phyloP scores from a whole-genome alignment of 2,888 invertebrate genomes.

The Polymixis lichenea region DNA sequence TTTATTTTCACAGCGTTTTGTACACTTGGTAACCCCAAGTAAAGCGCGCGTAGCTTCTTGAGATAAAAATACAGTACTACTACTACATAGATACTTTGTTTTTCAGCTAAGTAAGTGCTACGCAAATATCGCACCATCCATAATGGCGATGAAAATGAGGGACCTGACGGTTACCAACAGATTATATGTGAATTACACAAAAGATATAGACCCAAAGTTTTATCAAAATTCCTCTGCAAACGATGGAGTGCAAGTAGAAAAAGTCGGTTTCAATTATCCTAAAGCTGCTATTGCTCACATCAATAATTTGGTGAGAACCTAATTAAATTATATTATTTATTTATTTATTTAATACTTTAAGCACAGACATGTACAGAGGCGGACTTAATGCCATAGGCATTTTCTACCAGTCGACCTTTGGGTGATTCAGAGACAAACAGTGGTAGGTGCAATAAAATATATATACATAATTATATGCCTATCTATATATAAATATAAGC shows the following conservation, averaged over 20 bases:
- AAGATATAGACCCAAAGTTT: constrained; percentile 68
- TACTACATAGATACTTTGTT: background rate
- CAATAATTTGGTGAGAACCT: constrained; percentile 74
- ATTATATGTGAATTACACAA: constrained; percentile 75
- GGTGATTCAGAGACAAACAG: no score
- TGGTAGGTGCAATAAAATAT: no score
- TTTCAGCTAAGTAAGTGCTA: constrained; percentile 44
- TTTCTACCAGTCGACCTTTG: no score
- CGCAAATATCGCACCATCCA: background rate
- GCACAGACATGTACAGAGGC: no score
- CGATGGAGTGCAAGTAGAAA: constrained; percentile 75
- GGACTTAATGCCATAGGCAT: no score
- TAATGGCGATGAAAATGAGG: background rate
- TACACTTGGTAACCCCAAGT: background rate
- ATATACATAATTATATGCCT: no score
- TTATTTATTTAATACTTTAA: no score
- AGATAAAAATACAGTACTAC: background rate
- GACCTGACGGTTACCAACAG: constrained; percentile 71
- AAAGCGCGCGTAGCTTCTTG: background rate
- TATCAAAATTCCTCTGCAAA: constrained; percentile 60
- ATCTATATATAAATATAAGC: no score
- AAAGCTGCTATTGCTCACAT: constrained; percentile 71
- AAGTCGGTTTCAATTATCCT: constrained; percentile 74
- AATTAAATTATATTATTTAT: no score
- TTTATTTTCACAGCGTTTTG: background rate